Evolutionary conservation across 2,113 vertebrate species (phyloP), one percentile per base, ranked within the genome.

Genomic region (Perca schrenkii): DNA sequence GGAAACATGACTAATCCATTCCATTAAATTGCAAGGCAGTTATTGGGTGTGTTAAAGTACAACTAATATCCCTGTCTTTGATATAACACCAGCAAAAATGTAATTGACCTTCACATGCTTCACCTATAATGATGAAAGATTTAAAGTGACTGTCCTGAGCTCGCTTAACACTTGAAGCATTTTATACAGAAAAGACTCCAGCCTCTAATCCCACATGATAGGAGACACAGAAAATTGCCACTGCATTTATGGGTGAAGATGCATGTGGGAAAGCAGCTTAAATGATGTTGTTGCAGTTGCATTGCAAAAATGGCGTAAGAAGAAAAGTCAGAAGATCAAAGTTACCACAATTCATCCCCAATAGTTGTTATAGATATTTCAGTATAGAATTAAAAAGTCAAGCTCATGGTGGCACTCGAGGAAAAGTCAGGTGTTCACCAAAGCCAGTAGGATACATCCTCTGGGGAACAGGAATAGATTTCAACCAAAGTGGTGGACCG

Each of bases 221-320:
- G 61, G 43, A 75, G 11, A 77, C 31, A 49, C 10, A 61, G 58
- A 73, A 53, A 70, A 74, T 49, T 17, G 21, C 25, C 54, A 58
- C 64, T 15, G 16, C 43, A 61, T 63, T 77, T 64, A 66, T 40
- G 52, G 47, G 65, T 82, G 75, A 53, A 17, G 25, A 61, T 46
- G 58, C 19, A 75, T 34, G 53, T 70, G 60, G 58, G 17, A 80
- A 88, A 74, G 74, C 47, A 70, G 34, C 74, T 80, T 53, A 58
- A 47, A 58, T 54, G 19, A 43, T 11, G 1, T 28, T 67, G 74
- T 62, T 76, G 67, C 1, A 7, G 53, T 57, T 31, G 43, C 63
- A 28, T 25, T 46, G 64, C 14, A 49, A 57, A 49, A 57, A 21
- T 53, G 15, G 25, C 31, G 36, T 17, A 61, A 61, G 60, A 36